Percentiles rank a stretch among this genome's conserved stretches.
Evolutionary conservation across 2,888 invertebrate genomes (phyloP).

Genomic region (Siphonodentalium dalli): DNA sequence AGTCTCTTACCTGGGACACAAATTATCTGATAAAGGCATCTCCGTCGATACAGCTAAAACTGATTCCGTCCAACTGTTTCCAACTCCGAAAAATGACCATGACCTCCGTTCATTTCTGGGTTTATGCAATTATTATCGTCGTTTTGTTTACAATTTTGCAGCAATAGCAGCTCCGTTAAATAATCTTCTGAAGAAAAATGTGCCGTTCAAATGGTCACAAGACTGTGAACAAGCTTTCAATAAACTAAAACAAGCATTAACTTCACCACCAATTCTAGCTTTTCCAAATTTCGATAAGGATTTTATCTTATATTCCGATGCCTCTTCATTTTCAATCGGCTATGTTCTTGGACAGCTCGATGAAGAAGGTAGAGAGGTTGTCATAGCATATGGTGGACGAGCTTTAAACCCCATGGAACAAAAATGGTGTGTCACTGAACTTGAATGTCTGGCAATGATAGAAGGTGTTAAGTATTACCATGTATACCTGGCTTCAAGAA

Average conservation of each 20-base stretch:
- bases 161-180: slow-evolving; percentile 25
- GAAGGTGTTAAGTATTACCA: slow-evolving; percentile 28
- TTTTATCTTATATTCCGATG: slow-evolving; percentile 28
- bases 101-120: slow-evolving; percentile 27
- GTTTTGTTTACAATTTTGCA: slow-evolving; percentile 23
- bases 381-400: slow-evolving; percentile 27
- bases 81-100: slow-evolving; percentile 17
- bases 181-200: slow-evolving; percentile 20
- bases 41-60: slow-evolving; percentile 23
- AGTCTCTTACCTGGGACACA: slow-evolving; percentile 31
- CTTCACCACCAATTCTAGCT: slow-evolving; percentile 21
- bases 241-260: slow-evolving; percentile 12
- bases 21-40: slow-evolving; percentile 25
- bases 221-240: slow-evolving; percentile 19
- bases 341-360: slow-evolving; percentile 28
- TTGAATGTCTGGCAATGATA: slow-evolving; percentile 31
- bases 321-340: slow-evolving; percentile 16
- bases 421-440: slow-evolving; percentile 29
- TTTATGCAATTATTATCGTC: slow-evolving; percentile 23
- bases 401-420: slow-evolving; percentile 22
- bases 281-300: slow-evolving; percentile 23
- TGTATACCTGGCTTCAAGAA: slow-evolving; percentile 22
- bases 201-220: slow-evolving; percentile 24
- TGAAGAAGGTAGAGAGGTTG: slow-evolving; percentile 14
- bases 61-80: slow-evolving; percentile 8